Conservation (phyloP, 2,888 invertebrate species). For the Trachelus troglodyta region DNA sequence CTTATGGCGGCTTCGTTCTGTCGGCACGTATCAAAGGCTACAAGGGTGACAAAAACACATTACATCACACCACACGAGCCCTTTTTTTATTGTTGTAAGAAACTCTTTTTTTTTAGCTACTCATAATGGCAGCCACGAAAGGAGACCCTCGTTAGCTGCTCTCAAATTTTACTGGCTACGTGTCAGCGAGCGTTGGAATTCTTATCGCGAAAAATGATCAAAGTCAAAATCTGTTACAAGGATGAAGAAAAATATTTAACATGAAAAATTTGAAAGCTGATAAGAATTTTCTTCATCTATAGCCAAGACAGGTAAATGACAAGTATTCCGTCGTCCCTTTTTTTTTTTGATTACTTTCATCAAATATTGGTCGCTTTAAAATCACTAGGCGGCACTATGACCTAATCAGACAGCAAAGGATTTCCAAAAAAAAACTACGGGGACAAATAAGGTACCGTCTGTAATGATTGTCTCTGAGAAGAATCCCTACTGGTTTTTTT, state of each 20-base stretch:
- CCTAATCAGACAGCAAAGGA: slow-evolving; percentile 30
- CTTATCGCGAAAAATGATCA: background rate
- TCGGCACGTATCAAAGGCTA: slow-evolving; percentile 5
- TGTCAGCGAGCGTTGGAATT: background rate
- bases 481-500: background rate
- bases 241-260: background rate
- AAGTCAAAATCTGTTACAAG: background rate
- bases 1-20: background rate
- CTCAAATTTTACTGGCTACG: slow-evolving; percentile 7
- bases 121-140: slow-evolving; percentile 2
- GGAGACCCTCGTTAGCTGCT: slow-evolving; percentile 17
- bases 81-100: slow-evolving; percentile 2
- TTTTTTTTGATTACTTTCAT: background rate
- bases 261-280: background rate
- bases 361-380: slow-evolving; percentile 35
- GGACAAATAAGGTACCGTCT: slow-evolving; percentile 17
- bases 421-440: slow-evolving; percentile 6
- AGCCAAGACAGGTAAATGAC: background rate
- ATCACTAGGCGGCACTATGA: slow-evolving; percentile 43
- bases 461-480: slow-evolving; percentile 10
- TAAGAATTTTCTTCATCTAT: background rate
- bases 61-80: slow-evolving; percentile 9
- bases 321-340: background rate
- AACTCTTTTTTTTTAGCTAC: background rate
- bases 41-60: slow-evolving; percentile 1